Evolutionary conservation across 2,888 invertebrate genomes (phyloP).

Genomic region (Agrenia bidenticulata): DNA sequence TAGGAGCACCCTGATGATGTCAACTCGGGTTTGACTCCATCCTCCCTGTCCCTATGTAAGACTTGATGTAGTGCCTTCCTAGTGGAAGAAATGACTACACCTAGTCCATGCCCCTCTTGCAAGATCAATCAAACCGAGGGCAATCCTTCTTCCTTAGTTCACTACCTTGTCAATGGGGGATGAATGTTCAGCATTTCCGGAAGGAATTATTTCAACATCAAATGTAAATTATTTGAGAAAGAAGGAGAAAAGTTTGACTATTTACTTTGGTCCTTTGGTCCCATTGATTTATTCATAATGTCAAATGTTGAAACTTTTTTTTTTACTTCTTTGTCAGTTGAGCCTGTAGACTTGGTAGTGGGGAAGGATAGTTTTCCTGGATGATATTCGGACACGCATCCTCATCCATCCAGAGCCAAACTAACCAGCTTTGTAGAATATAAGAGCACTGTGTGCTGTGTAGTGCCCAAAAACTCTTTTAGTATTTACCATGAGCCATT

Average conservation of each 20-base stretch:
- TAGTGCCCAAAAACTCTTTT: too few relatives aligned
- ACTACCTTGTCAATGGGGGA: constrained; percentile 22
- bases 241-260: constrained; percentile 21
- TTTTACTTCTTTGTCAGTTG: constrained; percentile 20
- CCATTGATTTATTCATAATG: constrained; percentile 26
- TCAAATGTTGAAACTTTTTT: constrained; percentile 23
- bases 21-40: too few relatives aligned
- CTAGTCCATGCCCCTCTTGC: neutral
- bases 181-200: constrained; percentile 22
- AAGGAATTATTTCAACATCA: constrained; percentile 24
- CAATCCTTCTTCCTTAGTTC: constrained; percentile 24
- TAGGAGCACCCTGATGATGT: too few relatives aligned
- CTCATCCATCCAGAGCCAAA: neutral
- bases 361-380: constrained; percentile 8
- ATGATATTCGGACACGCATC: constrained; percentile 22
- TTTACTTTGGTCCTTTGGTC: constrained; percentile 8
- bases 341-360: too few relatives aligned
- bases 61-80: too few relatives aligned
- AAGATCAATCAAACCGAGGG: constrained; percentile 24
- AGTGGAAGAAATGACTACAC: too few relatives aligned
- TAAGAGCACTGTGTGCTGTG: too few relatives aligned
- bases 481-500: too few relatives aligned
- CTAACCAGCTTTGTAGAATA: neutral
- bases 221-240: constrained; percentile 18
- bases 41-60: too few relatives aligned